A percentile compares a stretch with the other conserved stretches of the same genome.
Conservation (phyloP, 30 jellyfish, hydroid and myxozoan genomes). For the Hydractinia echinata region DNA sequence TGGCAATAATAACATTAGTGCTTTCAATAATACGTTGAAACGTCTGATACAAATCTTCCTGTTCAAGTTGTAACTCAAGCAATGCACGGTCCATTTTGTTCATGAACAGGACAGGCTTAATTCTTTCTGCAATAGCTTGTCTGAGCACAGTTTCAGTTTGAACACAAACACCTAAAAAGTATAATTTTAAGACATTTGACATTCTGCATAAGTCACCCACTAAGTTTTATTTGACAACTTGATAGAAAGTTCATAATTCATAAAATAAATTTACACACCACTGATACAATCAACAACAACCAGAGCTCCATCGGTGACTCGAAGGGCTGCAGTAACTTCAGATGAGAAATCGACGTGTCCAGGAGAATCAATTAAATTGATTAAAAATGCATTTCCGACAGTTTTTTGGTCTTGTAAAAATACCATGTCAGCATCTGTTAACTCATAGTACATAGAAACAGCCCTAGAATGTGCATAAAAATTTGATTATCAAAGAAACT, state of each 20-base stretch:
- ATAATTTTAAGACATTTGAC: neutral
- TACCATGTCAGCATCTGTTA: constrained; percentile 74
- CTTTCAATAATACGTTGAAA: constrained; percentile 93
- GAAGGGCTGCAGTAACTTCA: constrained; percentile 99
- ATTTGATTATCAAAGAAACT: neutral
- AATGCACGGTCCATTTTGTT: constrained; percentile 99
- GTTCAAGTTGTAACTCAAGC: constrained; percentile 87
- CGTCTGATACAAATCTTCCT: constrained; percentile 95
- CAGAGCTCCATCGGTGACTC: constrained; percentile 99
- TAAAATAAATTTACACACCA: constrained; percentile 52
- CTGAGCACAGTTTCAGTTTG: constrained; percentile 99
- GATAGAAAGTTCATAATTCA: neutral
- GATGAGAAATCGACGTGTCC: constrained; percentile 99
- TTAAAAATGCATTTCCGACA: constrained; percentile 96
- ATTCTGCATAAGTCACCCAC: neutral
- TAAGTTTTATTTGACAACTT: neutral
- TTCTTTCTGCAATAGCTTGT: constrained; percentile 98
- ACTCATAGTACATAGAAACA: constrained; percentile 98
- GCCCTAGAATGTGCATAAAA: constrained; percentile 40
- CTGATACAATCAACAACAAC: constrained; percentile 99
- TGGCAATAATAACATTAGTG: constrained; percentile 95
- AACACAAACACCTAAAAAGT: constrained; percentile 94
- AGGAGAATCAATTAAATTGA: constrained; percentile 97
- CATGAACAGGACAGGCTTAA: constrained; percentile 98
- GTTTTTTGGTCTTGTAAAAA: constrained; percentile 43